phyloP scores from a whole-genome alignment of 1,140 invertebrate genomes.

The Trissolcus basalis region DNA sequence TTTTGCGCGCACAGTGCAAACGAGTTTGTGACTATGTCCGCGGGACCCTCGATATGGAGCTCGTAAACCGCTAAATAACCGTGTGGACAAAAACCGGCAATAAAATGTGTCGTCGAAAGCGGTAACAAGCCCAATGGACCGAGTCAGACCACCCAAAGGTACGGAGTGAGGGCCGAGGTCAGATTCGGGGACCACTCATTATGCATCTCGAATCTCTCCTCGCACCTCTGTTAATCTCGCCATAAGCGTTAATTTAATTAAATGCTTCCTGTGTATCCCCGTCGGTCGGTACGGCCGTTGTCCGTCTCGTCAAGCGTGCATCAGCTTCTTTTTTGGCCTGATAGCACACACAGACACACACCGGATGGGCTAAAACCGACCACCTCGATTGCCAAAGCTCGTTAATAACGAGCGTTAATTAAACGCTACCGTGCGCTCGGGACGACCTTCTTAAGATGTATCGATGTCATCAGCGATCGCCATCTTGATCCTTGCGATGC shows the following conservation, averaged over 20 bases:
- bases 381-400: conserved; percentile 58
- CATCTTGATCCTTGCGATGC: conserved; percentile 47
- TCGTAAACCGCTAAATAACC: conserved; percentile 74
- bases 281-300: conserved; percentile 52
- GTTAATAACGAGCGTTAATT: conserved; percentile 64
- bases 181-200: conserved; percentile 68
- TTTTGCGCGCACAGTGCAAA: conserved; percentile 41
- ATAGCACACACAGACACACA: conserved; percentile 36
- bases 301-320: conserved; percentile 60
- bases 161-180: conserved; percentile 64
- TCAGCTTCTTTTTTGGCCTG: conserved; percentile 56
- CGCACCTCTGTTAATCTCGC: conserved; percentile 76
- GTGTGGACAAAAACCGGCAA: conserved; percentile 71
- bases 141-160: conserved; percentile 74
- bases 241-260: conserved; percentile 77
- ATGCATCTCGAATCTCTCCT: conserved; percentile 76
- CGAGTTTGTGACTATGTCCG: conserved; percentile 31
- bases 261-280: conserved; percentile 67
- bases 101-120: conserved; percentile 72
- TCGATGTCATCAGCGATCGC: conserved; percentile 44
- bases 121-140: conserved; percentile 70
- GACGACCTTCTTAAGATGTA: conserved; percentile 57
- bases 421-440: conserved; percentile 60
- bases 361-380: conserved; percentile 40
- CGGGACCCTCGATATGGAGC: conserved; percentile 55